Percentiles rank a stretch among this genome's conserved stretches.
Evolutionary conservation across 2,113 vertebrate species (phyloP).

Genomic region (Speoplatyrhinus poulsoni): DNA sequence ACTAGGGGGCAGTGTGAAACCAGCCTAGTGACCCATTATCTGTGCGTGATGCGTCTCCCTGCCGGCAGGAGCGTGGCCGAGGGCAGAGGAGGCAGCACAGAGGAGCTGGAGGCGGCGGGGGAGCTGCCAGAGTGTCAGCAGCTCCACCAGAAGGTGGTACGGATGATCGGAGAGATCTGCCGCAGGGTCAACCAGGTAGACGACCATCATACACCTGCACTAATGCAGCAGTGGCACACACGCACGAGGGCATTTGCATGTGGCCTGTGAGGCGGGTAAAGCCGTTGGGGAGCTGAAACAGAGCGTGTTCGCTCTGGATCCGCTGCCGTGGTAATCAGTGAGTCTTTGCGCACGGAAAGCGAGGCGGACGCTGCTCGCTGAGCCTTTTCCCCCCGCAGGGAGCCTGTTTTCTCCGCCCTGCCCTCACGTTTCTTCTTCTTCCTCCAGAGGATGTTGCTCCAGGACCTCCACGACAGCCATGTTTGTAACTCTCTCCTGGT

Average conservation of each 20-base stretch:
- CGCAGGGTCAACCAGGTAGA: constrained; percentile 92
- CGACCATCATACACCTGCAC: neutral
- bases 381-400: too few species aligned
- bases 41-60: neutral
- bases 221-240: too few species aligned
- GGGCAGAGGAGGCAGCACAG: constrained; percentile 42
- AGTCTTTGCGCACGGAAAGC: too few species aligned
- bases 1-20: too few species aligned
- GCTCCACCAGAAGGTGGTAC: constrained; percentile 87
- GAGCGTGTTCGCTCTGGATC: too few species aligned
- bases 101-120: constrained; percentile 70
- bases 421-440: neutral
- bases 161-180: constrained; percentile 92
- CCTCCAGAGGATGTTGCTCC: constrained; percentile 89
- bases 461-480: constrained; percentile 95
- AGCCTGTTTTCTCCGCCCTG: neutral
- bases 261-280: too few species aligned
- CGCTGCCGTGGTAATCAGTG: too few species aligned
- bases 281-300: too few species aligned
- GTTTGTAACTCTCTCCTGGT: constrained; percentile 94
- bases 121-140: constrained; percentile 82
- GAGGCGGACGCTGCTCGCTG: too few species aligned
- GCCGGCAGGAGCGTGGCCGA: constrained; percentile 68
- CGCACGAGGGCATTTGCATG: too few species aligned
- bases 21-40: neutral